Evolutionary conservation across 2,113 vertebrate species (phyloP), one percentile per base, ranked within the genome.

Genomic region (Plotosus lineatus): DNA sequence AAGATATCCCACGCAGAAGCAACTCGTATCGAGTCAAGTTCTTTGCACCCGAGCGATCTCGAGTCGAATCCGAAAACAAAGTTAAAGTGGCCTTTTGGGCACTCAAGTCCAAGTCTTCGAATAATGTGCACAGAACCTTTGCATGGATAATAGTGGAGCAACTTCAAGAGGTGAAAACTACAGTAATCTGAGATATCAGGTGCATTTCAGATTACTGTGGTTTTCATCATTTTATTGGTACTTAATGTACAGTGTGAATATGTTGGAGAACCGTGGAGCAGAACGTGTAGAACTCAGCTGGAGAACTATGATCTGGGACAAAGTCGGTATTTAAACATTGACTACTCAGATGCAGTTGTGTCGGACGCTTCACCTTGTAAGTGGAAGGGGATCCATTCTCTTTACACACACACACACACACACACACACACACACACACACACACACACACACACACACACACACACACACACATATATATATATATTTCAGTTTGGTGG

Each of bases 291-390:
- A 66, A 66, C 12, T 14, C 44, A 69, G 26, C 46, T 72, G 17
- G 31, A 51, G 44, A 11, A 10, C 4, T 50, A 19, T 33, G 3
- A 21, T 21, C 31, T 8, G 1, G 19, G 33, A 65, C 6, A 50
- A 72, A 21, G 44, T 72, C 46, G 11, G 46, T 33, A 9, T 3
- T 72, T 33, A 71, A 71, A 68, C 65, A n/a, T 31, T 19, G 15
- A 40, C 68, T 50, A 26, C 50, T 51, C 33, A 66, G 68, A 31
- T 77, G 48, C 46, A 21, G 5, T 53, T n/a, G n/a, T n/a, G n/a
- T n/a, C n/a, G 33, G 69, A 61, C 76, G 69, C 75, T 42, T 78
- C 75, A 74, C 56, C 77, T 46, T 81, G 50, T 58, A 15, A 73
- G 21, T 61, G 40, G 69, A 44, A 38, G 19, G 42, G 15, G 42